Percentiles rank a stretch among this genome's conserved stretches.
Evolutionary conservation across 1,140 invertebrate species (phyloP).

Genomic region (Rhizoglyphus robini): DNA sequence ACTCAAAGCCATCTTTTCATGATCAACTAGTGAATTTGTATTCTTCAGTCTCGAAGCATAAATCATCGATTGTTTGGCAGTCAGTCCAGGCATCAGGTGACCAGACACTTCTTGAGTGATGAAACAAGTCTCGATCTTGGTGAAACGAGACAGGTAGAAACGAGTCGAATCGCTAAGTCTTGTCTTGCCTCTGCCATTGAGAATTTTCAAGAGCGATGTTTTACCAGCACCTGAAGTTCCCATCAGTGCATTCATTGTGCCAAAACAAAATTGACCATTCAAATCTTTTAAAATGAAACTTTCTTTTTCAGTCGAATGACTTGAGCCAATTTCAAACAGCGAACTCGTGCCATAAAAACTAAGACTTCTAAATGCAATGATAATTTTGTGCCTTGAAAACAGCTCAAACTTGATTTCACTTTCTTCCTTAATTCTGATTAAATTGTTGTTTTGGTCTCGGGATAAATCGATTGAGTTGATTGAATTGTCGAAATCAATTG

Average conservation of each 20-base stretch:
- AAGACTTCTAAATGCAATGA: background rate
- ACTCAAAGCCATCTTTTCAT: background rate
- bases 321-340: background rate
- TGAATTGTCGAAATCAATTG: background rate
- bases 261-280: constrained; percentile 27
- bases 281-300: constrained; percentile 10
- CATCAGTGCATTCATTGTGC: constrained; percentile 36
- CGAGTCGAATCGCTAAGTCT: background rate
- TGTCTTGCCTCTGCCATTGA: constrained; percentile 9
- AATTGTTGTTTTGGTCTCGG: background rate
- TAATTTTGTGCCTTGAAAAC: background rate
- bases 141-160: constrained; percentile 3
- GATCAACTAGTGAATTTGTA: background rate
- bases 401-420: background rate
- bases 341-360: background rate
- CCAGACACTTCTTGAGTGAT: constrained; percentile 10
- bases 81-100: constrained; percentile 11
- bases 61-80: constrained; percentile 9
- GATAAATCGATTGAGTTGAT: background rate
- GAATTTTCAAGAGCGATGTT: constrained; percentile 12
- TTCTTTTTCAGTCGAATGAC: too few relatives aligned
- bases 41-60: constrained; percentile 16
- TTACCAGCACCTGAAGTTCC: constrained; percentile 18
- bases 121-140: constrained; percentile 3
- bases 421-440: background rate